Base-by-base conservation (phyloP, 1,140 invertebrate genomes). In the Melitaea cinxia region DNA sequence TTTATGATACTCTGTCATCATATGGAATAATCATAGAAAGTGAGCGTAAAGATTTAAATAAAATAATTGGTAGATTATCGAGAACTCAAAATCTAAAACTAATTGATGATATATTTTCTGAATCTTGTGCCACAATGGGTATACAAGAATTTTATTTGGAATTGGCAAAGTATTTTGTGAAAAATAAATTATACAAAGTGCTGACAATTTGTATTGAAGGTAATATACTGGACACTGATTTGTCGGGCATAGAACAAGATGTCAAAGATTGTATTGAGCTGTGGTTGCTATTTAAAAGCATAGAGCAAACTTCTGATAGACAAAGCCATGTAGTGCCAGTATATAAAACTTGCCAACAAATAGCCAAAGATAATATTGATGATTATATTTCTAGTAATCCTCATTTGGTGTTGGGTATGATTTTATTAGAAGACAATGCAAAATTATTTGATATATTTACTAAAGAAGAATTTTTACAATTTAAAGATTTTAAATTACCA, bases 21-120 rank as follows among this genome's bases (percentile, higher is more conserved):
- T 93, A 91, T 74, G 93, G 93, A n/a, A 88, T 92, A 55, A 91
- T 93, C 52, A 78, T 88, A 66, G 75, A 91, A 30, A 81, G 89
- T 33, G 93, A 94, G 73, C 72, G 80, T 33, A 79, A 82, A 45
- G 82, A 93, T 76, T 65, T 93, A 19, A 88, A 92, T 70, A 73
- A 85, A 76, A 91, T 93, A 21, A 82, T 94, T 65, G 68, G 86
- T 2, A 90, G 93, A 81, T 76, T 94, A 45, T 78, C 85, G 17
- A 75, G 91, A 56, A 91, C 89, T 42, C 91, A 90, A 77, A 93
- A 88, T 83, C 82, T 93, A 52, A 85, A 85, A 68, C 76, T 91
- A 37, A 85, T 94, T 72, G 79, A 92, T 66, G 77, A 90, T 68
- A 92, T 94, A 72, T 92, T 94, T 65, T 86, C 82, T 7, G 82